phyloP scores from a whole-genome alignment of 2,888 invertebrate species.

The Psococerastis gibbosa region DNA sequence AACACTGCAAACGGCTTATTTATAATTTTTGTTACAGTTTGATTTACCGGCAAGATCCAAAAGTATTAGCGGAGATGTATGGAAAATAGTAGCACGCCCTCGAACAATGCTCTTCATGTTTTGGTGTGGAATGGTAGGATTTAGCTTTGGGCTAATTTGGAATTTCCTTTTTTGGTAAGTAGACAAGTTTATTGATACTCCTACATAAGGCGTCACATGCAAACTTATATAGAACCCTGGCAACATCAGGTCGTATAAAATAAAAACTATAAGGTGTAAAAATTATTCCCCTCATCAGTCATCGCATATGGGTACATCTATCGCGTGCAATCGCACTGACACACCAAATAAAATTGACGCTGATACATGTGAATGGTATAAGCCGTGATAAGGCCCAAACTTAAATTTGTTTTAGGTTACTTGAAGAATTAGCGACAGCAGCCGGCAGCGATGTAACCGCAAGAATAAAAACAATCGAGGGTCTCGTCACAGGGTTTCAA shows the following conservation, averaged over 20 bases:
- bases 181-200: too few species aligned
- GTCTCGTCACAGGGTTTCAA: conserved; percentile 53
- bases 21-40: conserved; percentile 30
- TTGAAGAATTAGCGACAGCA: conserved; percentile 46
- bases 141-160: conserved; percentile 72
- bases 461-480: conserved; percentile 57
- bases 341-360: too few species aligned
- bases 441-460: conserved; percentile 27
- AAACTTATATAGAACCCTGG: too few species aligned
- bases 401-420: conserved; percentile 8
- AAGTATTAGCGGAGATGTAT: conserved; percentile 48
- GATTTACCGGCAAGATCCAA: conserved; percentile 39
- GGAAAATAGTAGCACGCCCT: conserved; percentile 40
- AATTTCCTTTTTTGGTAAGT: conserved; percentile 63
- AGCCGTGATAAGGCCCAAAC: too few species aligned
- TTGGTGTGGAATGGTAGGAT: conserved; percentile 65
- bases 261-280: too few species aligned
- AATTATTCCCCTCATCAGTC: too few species aligned
- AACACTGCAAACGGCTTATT: too few species aligned
- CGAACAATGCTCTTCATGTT: conserved; percentile 53
- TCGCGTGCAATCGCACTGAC: too few species aligned
- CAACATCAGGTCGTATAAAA: too few species aligned
- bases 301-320: too few species aligned
- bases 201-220: too few species aligned
- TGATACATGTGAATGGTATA: too few species aligned